These are phyloP conservation scores for Bos taurus DNA, from an alignment of 2,113 vertebrate species.

Conservation along the genomic window DNA sequence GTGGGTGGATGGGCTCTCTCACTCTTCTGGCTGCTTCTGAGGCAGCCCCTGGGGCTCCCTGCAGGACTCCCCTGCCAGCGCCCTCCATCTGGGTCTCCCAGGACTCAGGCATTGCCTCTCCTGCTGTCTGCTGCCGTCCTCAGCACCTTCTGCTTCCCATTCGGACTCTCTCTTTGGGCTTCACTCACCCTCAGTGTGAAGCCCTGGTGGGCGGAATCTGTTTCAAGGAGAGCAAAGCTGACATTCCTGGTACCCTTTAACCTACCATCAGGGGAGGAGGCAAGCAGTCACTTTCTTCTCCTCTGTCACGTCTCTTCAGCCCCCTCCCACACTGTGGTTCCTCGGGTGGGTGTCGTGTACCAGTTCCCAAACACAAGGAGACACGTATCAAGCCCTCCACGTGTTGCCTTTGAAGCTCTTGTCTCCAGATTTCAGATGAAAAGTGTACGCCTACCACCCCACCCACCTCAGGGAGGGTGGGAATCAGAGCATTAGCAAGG, in stretches of 20 bases:
- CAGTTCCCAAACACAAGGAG: background rate
- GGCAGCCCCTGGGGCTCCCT: background rate
- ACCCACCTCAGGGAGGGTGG: background rate
- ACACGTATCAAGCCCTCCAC: background rate
- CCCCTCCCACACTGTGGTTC: background rate
- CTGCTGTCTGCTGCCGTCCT: background rate
- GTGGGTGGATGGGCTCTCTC: background rate
- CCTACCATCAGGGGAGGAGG: rapidly evolving
- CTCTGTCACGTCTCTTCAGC: too few relatives aligned
- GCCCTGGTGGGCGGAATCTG: background rate
- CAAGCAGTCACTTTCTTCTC: background rate
- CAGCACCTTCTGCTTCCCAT: background rate
- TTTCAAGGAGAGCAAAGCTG: background rate
- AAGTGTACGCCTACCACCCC: background rate
- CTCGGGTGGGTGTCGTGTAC: background rate
- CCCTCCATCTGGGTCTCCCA: background rate
- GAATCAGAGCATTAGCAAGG: background rate
- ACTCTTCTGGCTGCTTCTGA: background rate
- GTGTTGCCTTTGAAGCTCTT: background rate
- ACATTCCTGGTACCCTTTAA: background rate
- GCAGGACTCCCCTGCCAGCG: too few relatives aligned
- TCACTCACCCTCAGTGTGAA: background rate
- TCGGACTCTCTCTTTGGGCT: background rate
- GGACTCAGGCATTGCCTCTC: background rate
- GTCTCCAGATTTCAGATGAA: background rate